Evolutionary conservation across 2,888 invertebrate genomes (phyloP), one percentile per base, ranked within the genome.

Genomic region (Melangyna quadrimaculata): DNA sequence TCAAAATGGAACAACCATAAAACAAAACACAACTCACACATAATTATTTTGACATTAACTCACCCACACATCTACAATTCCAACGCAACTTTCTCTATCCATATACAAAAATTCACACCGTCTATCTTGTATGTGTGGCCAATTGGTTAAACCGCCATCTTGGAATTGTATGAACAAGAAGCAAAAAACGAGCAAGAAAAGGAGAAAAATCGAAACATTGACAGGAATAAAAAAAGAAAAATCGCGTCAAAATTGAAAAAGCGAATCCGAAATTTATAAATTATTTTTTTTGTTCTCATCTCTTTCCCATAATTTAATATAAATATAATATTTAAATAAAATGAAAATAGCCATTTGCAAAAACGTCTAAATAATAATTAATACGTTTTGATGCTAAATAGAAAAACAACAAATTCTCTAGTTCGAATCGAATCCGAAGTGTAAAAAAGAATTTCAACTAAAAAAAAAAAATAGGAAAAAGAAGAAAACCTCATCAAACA

Each of bases 131-230:
- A 63, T 86, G 70, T 32, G 78, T 78, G 73, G 8, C 70, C 77
- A 86, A 81, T 86, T 86, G 80, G 77, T 73, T 73, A 29, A 45
- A 51, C 51, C 22, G 90, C 90, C 89, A 89, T 89, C 89, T 89
- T 89, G 89, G 89, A 92, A 90, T 65, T 89, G 88, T 90, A 89
- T 88, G 88, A 89, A 89, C 89, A 89, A 88, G 65, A 65, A 45
- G 40, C 24, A 40, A 59, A 59, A 59, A 59, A 59, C 35, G 59
- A 59, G 65, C 65, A 61, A 61, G 40, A 65, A 88, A 88, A 88
- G 89, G 88, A 86, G 87, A 86, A 88, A 86, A 89, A 88, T 88
- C 88, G 89, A 90, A 89, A 89, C 88, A 88, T 88, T 88, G 88
- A 88, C 88, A 90, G 89, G 65, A 65, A 89, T 88, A 88, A 87